Base-by-base conservation (phyloP, 1,140 invertebrate genomes). In the Brachystomella parvula region DNA sequence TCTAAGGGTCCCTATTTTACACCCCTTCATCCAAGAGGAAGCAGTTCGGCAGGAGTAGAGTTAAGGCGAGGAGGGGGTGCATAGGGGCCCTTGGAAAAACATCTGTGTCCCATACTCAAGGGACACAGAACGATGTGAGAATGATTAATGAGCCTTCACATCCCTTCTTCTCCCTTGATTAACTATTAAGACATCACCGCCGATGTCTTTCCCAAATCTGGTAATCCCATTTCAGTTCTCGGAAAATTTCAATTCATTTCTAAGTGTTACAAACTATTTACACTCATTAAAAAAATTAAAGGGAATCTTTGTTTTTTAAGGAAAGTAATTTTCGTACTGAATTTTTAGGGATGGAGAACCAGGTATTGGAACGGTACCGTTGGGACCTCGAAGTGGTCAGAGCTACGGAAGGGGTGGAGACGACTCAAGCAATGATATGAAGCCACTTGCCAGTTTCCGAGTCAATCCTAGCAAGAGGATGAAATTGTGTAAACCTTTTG, bases 81-180 rank as follows among this genome's bases (percentile, higher is more conserved):
- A 15, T 12, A 61, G 33, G 30, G 30, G 59, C 21, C 26, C 9
- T 28, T 6, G 9, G 21, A 6, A 59, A 17, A 53, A 66, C 65
- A 66, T 66, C 65, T 66, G 65, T 58, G 61, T 44, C 35, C 59
- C 65, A 66, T 66, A 66, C 61, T 66, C 29, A 56, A 60, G 64
- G 15, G 64, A 57, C 63, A 47, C 44, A 33, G 56, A 47, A 65
- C 63, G 63, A 61, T 65, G 64, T 67, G 61, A 57, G 61, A 63
- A 67, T 67, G 66, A 67, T 67, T 67, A 67, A 67, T 67, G 66
- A 61, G 61, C 62, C 62, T 64, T 67, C 66, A 60, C 28, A 60
- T 47, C 53, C 61, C 61, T 60, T 61, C 32, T 63, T 61, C 26
- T 66, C 53, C 59, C 65, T 61, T 62, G 64, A 66, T 67, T 67